These are phyloP conservation scores for Cyanistes caeruleus DNA, from an alignment of 2,113 vertebrate genomes.

Conservation along the genomic window DNA sequence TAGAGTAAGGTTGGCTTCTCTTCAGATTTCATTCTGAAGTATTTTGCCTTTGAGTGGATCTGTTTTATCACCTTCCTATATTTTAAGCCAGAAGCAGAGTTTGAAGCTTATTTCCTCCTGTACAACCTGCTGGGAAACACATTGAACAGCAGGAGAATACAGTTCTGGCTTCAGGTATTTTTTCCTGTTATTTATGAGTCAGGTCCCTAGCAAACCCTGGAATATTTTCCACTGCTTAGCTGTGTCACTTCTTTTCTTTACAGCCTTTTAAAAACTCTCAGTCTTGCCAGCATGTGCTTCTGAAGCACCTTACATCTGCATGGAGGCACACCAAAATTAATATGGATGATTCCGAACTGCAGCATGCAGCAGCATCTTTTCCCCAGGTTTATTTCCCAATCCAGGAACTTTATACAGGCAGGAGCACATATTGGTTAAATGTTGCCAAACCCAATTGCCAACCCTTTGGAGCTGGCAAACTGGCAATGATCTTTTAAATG, in stretches of 20 bases:
- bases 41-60: not conserved
- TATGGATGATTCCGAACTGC: not conserved
- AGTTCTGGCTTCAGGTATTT: not conserved
- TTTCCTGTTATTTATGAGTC: not conserved
- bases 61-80: not conserved
- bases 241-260: not conserved
- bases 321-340: not conserved
- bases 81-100: not conserved
- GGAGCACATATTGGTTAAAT: not conserved
- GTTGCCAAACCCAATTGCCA: not conserved
- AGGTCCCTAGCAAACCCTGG: not conserved
- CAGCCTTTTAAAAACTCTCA: not conserved
- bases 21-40: not conserved
- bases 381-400: not conserved
- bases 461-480: not conserved
- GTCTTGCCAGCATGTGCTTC: not conserved
- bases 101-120: not conserved
- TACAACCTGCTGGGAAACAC: not conserved
- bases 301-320: not conserved
- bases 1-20: not conserved
- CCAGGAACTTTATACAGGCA: not conserved
- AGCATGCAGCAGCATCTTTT: not conserved
- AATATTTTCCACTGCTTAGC: not conserved
- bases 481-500: not conserved
- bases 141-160: not conserved